Evolutionary conservation across 92 coral and sea anemone species (phyloP).

Genomic region (Porites evermanni): DNA sequence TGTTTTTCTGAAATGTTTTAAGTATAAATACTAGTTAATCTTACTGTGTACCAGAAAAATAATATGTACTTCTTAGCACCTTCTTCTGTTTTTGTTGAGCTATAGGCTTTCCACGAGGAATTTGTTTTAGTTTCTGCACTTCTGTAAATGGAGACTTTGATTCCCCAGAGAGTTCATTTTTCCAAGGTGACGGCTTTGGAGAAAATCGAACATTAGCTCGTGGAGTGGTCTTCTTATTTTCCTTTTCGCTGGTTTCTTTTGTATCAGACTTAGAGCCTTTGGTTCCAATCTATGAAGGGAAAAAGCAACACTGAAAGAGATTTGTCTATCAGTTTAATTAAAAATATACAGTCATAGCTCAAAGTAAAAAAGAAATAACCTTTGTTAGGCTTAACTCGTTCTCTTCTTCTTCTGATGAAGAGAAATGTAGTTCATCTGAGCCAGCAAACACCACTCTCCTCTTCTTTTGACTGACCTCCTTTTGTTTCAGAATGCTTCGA

Average conservation of each 20-base stretch:
- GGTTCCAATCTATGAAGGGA: constrained; percentile 4
- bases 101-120: constrained; percentile 73
- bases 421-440: constrained; percentile 66
- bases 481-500: constrained; percentile 84
- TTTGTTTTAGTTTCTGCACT: constrained; percentile 65
- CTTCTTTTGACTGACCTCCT: constrained; percentile 72
- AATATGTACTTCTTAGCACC: constrained; percentile 30
- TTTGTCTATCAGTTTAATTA: background rate
- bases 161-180: constrained; percentile 38
- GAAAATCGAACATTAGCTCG: constrained; percentile 89
- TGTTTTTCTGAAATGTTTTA: too few species aligned
- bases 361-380: background rate
- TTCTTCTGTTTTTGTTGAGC: constrained; percentile 77
- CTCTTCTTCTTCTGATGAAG: constrained; percentile 77
- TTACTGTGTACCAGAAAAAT: background rate
- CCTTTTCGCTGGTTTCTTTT: constrained; percentile 33
- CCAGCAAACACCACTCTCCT: constrained; percentile 93
- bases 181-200: constrained; percentile 86
- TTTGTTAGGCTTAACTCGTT: background rate
- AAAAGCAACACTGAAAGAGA: background rate
- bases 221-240: constrained; percentile 68
- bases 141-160: constrained; percentile 35
- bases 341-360: background rate
- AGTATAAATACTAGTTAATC: too few species aligned
- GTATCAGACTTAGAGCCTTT: background rate